These are phyloP conservation scores for Leucophenga montana DNA, from an alignment of 2,888 invertebrate genomes.

Conservation along the genomic window DNA sequence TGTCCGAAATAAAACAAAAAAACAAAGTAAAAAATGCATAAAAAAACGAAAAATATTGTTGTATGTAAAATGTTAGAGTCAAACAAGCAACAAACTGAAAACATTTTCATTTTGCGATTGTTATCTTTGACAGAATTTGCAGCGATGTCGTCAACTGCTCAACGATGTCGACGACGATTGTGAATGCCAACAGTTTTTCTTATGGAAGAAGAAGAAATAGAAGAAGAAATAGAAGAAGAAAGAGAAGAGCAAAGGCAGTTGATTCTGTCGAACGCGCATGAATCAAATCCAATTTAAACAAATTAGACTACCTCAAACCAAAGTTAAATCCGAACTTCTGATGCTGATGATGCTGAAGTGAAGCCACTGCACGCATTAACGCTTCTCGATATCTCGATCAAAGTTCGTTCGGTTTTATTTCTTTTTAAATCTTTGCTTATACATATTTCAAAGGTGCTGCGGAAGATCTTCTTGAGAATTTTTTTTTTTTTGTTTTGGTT, in stretches of 20 bases:
- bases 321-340: background rate
- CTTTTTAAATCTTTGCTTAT: too few species aligned
- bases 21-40: background rate
- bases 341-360: background rate
- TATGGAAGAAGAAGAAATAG: too few species aligned
- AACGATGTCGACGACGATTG: background rate
- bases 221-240: too few species aligned
- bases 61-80: background rate
- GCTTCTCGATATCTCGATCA: background rate
- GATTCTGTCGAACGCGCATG: too few species aligned
- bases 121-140: background rate
- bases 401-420: background rate
- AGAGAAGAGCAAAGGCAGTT: too few species aligned
- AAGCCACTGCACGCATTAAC: slow-evolving; percentile 21
- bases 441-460: too few species aligned
- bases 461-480: too few species aligned
- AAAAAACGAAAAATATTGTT: background rate
- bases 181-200: background rate
- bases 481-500: background rate
- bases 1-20: too few species aligned
- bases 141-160: background rate
- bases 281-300: slow-evolving; percentile 12
- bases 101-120: slow-evolving; percentile 20
- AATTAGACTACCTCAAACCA: slow-evolving; percentile 14
- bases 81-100: slow-evolving; percentile 13